phyloP scores from a whole-genome alignment of 92 coral and sea anemone genomes.

The Chrysogorgia sp. region DNA sequence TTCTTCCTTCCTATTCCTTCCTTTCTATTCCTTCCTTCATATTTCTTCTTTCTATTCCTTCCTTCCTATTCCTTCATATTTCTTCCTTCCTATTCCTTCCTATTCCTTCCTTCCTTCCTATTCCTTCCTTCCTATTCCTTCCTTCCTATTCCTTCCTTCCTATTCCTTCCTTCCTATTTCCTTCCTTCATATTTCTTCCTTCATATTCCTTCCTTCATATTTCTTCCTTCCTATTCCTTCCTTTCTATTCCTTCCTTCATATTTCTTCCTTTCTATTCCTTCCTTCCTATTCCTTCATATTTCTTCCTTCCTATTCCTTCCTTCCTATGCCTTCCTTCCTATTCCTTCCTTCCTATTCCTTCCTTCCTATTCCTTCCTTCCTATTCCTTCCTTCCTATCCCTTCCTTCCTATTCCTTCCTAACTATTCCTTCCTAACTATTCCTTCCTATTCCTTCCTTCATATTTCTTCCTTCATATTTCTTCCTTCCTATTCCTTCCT shows the following conservation, averaged over 20 bases:
- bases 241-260: neutral
- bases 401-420: neutral
- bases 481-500: neutral
- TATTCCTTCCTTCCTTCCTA: neutral
- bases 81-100: neutral
- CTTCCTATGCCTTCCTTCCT: neutral
- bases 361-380: neutral
- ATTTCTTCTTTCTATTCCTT: too few relatives aligned
- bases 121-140: neutral
- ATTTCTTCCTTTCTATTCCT: neutral
- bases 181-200: neutral
- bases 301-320: neutral
- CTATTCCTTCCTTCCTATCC: neutral
- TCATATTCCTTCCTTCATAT: neutral
- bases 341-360: neutral
- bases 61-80: neutral
- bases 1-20: too few relatives aligned
- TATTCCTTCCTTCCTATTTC: neutral
- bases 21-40: too few relatives aligned
- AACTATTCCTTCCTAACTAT: neutral
- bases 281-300: neutral
- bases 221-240: neutral
- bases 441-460: neutral
- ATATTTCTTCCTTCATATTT: neutral
- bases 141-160: neutral